Evolutionary conservation across 2,797 vertebrate genomes (phyloP).

Genomic region (Eulemur coronatus): DNA sequence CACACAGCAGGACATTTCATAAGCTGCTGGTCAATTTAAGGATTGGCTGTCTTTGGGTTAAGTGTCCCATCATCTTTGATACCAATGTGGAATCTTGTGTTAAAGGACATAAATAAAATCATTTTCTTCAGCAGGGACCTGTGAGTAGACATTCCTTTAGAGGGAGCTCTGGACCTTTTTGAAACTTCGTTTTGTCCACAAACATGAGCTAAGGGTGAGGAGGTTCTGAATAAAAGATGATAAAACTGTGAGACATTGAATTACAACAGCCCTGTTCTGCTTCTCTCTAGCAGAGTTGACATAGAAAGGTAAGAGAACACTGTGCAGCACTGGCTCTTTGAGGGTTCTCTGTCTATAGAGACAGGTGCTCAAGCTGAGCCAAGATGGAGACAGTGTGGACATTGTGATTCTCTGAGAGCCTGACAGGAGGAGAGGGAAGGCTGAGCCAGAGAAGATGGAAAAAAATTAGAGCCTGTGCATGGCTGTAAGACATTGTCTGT

Average conservation of each 20-base stretch:
- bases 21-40: neutral
- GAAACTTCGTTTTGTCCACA: neutral
- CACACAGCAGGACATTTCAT: neutral
- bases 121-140: neutral
- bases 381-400: neutral
- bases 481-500: neutral
- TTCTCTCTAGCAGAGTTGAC: neutral
- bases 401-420: neutral
- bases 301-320: neutral
- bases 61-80: neutral
- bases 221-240: neutral
- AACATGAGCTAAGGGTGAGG: neutral
- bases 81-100: neutral
- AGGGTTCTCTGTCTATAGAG: neutral
- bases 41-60: neutral
- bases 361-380: neutral
- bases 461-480: fast-evolving
- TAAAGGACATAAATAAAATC: neutral
- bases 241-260: neutral
- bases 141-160: neutral
- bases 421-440: neutral
- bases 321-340: neutral
- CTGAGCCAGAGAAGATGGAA: neutral
- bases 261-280: neutral
- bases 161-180: neutral